Conservation (phyloP, 1,140 invertebrate species). For the Monomorium pharaonis region DNA sequence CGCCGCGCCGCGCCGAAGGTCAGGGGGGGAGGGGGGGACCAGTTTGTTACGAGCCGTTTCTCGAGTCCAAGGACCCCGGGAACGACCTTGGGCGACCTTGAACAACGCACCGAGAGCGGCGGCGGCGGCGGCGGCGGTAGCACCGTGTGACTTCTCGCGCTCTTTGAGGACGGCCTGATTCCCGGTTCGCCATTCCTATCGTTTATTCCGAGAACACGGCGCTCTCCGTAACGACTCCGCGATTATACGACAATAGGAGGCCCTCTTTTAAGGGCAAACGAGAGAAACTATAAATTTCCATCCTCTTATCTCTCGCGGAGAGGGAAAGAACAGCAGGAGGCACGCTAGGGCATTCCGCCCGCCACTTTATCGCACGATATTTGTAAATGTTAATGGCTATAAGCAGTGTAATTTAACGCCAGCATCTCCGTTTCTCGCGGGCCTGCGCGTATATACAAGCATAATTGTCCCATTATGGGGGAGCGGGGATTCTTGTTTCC, state of each 20-base stretch:
- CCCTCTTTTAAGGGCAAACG: neutral
- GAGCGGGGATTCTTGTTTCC: neutral
- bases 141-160: constrained; percentile 33
- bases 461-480: neutral
- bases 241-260: neutral
- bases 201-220: neutral
- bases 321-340: neutral
- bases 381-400: constrained; percentile 9
- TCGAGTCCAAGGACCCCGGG: constrained; percentile 73
- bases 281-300: neutral
- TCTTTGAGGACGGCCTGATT: constrained; percentile 14
- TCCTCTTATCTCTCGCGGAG: neutral
- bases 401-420: neutral
- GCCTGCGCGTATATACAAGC: neutral
- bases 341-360: neutral
- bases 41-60: constrained; percentile 77
- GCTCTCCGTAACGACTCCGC: neutral
- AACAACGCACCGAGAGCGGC: constrained; percentile 61
- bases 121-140: constrained; percentile 27
- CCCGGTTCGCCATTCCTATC: constrained; percentile 1
- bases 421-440: neutral
- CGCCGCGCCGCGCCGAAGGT: constrained; percentile 32
- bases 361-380: neutral
- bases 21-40: constrained; percentile 70
- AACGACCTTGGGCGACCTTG: constrained; percentile 82